Base-by-base conservation (phyloP, 1,140 invertebrate genomes). In the Campoletis sonorensis region DNA sequence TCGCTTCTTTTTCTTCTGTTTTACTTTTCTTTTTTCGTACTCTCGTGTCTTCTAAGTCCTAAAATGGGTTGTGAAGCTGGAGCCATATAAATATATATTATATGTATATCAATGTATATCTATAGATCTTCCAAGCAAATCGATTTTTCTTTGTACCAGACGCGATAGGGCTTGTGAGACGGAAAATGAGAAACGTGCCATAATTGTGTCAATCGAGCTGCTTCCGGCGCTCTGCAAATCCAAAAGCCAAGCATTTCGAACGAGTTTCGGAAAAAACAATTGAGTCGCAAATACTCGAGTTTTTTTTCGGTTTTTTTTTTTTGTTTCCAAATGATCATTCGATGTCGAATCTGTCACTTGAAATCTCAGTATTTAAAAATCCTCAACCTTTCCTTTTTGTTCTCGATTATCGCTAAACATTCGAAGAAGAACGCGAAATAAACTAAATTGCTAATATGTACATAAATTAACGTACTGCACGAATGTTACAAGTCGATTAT, bases 401-500 rank as follows among this genome's bases (percentile, higher is more conserved):
- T 72, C 8, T 37, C 45, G 80, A 23, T 67, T 80, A 33, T 76
- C 61, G 16, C 76, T 79, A 13, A 79, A 82, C 54, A 82, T 68
- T 37, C 49, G 40, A 70, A 68, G 58, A 77, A 68, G 30, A 82
- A 77, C 11, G 40, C 40, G 37, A 85, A 83, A 86, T 71, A 70
- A 84, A 77, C 40, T 84, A 70, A 82, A 85, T 82, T 82, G 82
- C 81, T 88, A 89, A 87, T 90, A 90, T 90, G 86, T 90, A 90
- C 88, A 88, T 84, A 83, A 81, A 89, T 85, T 86, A 85, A 87
- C 75, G 78, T 84, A 85, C 83, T 84, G 30, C 54, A 88, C 81
- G 83, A 86, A 82, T 84, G 82, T 86, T 85, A 86, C 73, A 87
- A 83, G 67, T 87, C 81, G 82, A 83, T 88, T 85, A 88, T 84